Base-by-base conservation (phyloP, 2,888 invertebrate species). In the Drosophila anomalata region DNA sequence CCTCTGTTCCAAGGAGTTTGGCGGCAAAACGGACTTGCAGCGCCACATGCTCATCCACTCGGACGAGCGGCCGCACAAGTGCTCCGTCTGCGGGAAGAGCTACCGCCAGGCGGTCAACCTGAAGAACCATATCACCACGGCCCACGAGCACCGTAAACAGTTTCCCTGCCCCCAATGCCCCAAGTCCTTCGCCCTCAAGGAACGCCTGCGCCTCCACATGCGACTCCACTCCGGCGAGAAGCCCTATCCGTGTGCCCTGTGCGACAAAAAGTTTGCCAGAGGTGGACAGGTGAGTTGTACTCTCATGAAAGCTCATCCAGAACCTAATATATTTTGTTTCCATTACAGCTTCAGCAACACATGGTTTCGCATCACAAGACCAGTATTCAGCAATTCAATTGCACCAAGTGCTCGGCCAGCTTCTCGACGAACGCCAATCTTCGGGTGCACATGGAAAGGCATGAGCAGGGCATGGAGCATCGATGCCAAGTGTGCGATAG, bases 401-500 rank as follows among this genome's bases (percentile, higher is more conserved):
- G 97, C 87, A 93, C 94, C 17, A 92, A 95, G 48, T 97, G 97
- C 90, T 93, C 94, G 7, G 93, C 95, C 53, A 94, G 94, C 50
- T 97, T 96, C 90, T 94, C 95, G 2, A 94, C 94, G 76, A 93
- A 94, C 31, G 94, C 93, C 47, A 94, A 94, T 86, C 89, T 95
- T 24, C 93, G 94, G 61, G 87, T 93, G 22, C 95, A 95, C 89
- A 92, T 94, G 73, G 94, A 94, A 89, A 93, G 95, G 0, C 97
- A 97, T 92, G 93, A 94, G 31, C 95, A 95, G 77, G 94, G 95
- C 14, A 94, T 95, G 75, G 96, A 96, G 88, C 95, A 94, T 90
- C 94, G 95, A 36, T 97, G 97, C 88, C 95, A 96, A 75, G 94
- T 96, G 55, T 97, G 97, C 87, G 96, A 96, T 0, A 95, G 96